phyloP scores from a whole-genome alignment of 2,797 vertebrate genomes.

The Epinephelus coioides region DNA sequence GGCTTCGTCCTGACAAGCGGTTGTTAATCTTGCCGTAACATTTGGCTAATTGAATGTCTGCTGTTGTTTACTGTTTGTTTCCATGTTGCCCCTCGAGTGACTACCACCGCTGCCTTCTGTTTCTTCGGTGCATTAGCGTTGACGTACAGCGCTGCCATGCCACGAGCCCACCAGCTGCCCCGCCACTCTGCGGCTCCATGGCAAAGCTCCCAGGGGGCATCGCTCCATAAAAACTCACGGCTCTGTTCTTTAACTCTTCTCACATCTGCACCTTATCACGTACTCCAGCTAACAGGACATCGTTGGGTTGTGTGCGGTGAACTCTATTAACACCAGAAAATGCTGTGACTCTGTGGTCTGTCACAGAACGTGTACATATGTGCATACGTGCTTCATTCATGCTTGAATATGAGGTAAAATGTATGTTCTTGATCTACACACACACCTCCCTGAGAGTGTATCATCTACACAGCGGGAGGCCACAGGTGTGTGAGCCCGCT shows the following conservation, averaged over 20 bases:
- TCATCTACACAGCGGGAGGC: constrained; percentile 79
- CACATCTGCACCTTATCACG: constrained; percentile 17
- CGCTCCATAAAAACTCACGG: constrained; percentile 21
- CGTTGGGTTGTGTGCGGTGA: not conserved
- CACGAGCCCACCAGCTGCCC: constrained; percentile 53
- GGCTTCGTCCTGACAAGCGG: constrained; percentile 52
- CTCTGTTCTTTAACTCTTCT: not conserved
- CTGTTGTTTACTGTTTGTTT: constrained; percentile 77
- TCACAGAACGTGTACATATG: too few species aligned
- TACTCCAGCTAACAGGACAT: not conserved
- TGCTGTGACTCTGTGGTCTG: not conserved
- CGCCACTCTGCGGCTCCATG: constrained; percentile 8
- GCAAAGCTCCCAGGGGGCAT: constrained; percentile 22
- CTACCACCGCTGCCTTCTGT: constrained; percentile 51
- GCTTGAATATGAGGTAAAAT: constrained; percentile 25
- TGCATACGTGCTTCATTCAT: not conserved
- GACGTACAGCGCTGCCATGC: constrained; percentile 44
- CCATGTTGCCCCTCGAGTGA: constrained; percentile 59
- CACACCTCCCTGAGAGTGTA: constrained; percentile 58
- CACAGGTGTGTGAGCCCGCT: constrained; percentile 86
- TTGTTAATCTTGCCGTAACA: constrained; percentile 73
- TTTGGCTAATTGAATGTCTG: constrained; percentile 82
- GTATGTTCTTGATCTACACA: constrained; percentile 58
- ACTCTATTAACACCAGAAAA: not conserved
- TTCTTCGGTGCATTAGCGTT: constrained; percentile 71